These are phyloP conservation scores for Enhydra lutris DNA, from an alignment of 2,113 vertebrate species.

Conservation along the genomic window DNA sequence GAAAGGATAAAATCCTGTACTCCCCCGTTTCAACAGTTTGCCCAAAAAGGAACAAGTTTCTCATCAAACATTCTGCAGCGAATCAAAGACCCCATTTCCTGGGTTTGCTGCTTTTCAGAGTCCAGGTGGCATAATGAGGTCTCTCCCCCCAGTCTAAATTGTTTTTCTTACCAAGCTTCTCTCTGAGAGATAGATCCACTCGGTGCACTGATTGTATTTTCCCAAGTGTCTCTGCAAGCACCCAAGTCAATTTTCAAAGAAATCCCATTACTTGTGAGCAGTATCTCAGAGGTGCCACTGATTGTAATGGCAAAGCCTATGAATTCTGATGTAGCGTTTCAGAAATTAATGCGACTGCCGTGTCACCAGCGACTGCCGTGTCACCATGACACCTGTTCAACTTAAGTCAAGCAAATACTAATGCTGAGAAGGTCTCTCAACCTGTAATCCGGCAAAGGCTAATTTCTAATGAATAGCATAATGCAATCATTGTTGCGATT, in stretches of 20 bases:
- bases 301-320: neutral
- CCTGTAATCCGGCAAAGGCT: neutral
- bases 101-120: neutral
- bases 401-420: neutral
- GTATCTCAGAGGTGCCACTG: neutral
- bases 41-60: neutral
- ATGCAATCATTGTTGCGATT: neutral
- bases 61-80: neutral
- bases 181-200: neutral
- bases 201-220: neutral
- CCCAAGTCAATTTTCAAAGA: conserved; percentile 20
- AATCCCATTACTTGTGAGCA: conserved; percentile 24
- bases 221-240: conserved; percentile 31
- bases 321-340: conserved; percentile 37
- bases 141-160: neutral
- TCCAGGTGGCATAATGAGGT: neutral
- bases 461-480: neutral
- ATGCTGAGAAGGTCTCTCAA: neutral
- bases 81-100: neutral
- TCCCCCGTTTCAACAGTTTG: neutral
- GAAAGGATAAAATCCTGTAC: neutral
- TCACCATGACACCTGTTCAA: neutral
- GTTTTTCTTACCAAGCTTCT: conserved; percentile 12
- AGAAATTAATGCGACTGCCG: neutral
- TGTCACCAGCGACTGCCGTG: neutral